Evolutionary conservation across 2,797 vertebrate genomes (phyloP).

Genomic region (Pseudochirops corinnae): DNA sequence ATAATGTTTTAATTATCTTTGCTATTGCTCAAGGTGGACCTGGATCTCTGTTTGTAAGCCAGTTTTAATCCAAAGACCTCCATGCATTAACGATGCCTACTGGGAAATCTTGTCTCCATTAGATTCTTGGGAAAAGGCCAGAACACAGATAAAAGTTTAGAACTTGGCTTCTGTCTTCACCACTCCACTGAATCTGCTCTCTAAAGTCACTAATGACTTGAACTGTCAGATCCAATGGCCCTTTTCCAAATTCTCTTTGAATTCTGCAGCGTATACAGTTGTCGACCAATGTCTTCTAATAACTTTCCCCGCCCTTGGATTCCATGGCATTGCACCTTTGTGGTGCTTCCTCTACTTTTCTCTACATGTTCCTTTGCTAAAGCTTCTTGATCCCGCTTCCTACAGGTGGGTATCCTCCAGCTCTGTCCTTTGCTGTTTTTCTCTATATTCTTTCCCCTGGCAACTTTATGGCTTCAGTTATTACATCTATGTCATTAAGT

Average conservation of each 20-base stretch:
- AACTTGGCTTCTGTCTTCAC: not conserved
- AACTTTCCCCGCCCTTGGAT: not conserved
- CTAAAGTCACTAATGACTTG: not conserved
- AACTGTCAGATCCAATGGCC: not conserved
- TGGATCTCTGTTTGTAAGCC: not conserved
- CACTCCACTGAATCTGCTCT: not conserved
- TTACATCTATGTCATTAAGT: not conserved
- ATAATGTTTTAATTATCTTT: not conserved
- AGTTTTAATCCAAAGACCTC: not conserved
- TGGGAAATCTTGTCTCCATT: not conserved
- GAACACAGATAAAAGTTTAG: not conserved
- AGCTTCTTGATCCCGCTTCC: not conserved
- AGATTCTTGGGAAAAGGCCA: not conserved
- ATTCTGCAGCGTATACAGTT: not conserved
- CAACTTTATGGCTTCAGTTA: not conserved
- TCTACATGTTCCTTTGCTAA: not conserved
- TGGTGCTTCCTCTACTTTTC: not conserved
- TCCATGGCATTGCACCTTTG: not conserved
- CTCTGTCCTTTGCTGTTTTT: not conserved
- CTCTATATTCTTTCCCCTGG: not conserved
- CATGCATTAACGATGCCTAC: not conserved
- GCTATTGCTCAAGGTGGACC: not conserved
- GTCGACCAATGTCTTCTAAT: not conserved
- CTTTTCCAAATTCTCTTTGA: not conserved
- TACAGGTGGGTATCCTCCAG: not conserved